Base-by-base conservation (phyloP, 2,888 invertebrate genomes). In the Exephanes ischioxanthus region DNA sequence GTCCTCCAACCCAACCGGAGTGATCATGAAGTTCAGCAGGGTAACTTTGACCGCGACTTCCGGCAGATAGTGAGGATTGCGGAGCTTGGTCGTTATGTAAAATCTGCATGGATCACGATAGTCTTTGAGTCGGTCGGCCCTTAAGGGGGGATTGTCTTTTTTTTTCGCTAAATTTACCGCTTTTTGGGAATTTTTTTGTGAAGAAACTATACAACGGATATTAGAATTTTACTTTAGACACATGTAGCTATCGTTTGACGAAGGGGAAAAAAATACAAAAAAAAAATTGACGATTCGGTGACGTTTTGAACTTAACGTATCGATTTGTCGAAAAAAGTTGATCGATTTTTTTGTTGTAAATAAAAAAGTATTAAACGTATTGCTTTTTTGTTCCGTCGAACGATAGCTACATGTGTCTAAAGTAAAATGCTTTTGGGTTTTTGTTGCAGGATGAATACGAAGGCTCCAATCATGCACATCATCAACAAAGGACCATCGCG, bases 1-100 rank as follows among this genome's bases (percentile, higher is more conserved):
- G 93, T 98, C 98, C 94, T 98, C 96, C 33, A 99, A 94, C 0
- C 99, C 99, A 72, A 96, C 97, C 51, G 96, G 96, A 6, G 98
- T 99, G 87, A 99, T 97, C 97, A 98, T 98, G 92, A 99, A 99
- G 94, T 99, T 99, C 7, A 99, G 95, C n/a, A 99, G 94, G 0
- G 98, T 97, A 1, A 97, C 97, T 93, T 99, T 98, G 0, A 98
- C 98, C 0, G 98, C 97, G 3, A 99, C 97, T 94, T 99, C 99
- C 0, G 99, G 99, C 75, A 98, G 94, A 93, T 98, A 99, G 94
- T 99, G 99, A 0, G 99, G 99, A 94, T 99, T 99, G 16, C 98
- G 95, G 61, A 98, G 94, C 93, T 99, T 99, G 2, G 99, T 99
- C 22, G 98, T 98, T 89, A 99, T 98, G 93, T 98, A 99, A 88